phyloP scores from a whole-genome alignment of 2,888 invertebrate species.

The Andrena fulva region DNA sequence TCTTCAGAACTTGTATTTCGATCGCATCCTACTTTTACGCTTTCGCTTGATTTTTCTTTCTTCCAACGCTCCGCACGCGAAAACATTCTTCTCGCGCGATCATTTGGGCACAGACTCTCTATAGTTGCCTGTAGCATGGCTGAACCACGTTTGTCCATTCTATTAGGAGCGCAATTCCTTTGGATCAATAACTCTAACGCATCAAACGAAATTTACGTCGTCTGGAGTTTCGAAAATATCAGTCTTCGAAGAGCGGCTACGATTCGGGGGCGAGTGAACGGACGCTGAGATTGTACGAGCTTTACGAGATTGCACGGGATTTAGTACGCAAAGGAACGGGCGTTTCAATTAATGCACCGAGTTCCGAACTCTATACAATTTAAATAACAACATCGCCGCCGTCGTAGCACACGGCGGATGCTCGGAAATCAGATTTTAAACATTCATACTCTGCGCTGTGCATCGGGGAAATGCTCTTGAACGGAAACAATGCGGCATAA shows the following conservation, averaged over 20 bases:
- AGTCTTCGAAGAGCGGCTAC: conserved; percentile 49
- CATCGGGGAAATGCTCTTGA: background rate
- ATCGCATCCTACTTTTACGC: background rate
- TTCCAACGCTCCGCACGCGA: background rate
- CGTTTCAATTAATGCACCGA: background rate
- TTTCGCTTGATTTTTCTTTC: background rate
- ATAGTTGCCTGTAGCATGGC: background rate
- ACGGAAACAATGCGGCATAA: background rate
- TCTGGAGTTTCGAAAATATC: conserved; percentile 24
- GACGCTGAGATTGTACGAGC: conserved; percentile 8
- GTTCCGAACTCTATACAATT: conserved; percentile 17
- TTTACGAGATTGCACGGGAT: background rate
- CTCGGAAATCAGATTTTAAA: conserved; percentile 23
- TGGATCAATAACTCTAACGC: conserved; percentile 23
- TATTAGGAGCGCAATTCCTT: conserved; percentile 54
- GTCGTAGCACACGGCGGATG: background rate
- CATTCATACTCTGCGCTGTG: background rate
- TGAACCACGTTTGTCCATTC: background rate
- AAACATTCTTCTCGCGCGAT: background rate
- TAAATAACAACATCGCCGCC: conserved; percentile 1
- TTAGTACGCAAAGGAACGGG: conserved; percentile 16
- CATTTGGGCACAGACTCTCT: background rate
- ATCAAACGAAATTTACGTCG: conserved; percentile 23
- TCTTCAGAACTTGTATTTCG: background rate
- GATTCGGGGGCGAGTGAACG: conserved; percentile 6